Evolutionary conservation across 2,113 vertebrate genomes (phyloP).

Genomic region (Melanostigma gelatinosum): DNA sequence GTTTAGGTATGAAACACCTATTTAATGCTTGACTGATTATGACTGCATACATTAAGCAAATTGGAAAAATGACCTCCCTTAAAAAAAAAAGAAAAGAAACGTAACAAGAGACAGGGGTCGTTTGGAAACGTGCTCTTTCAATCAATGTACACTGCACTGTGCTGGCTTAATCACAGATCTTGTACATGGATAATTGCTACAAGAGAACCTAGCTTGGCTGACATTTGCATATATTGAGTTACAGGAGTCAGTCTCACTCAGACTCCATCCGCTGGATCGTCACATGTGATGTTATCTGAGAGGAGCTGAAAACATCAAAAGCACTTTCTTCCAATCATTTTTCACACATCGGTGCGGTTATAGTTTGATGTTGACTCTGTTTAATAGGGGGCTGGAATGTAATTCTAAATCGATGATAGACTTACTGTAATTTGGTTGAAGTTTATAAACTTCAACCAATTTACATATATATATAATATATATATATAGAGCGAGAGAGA

Average conservation of each 20-base stretch:
- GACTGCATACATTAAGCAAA: slow-evolving; percentile 25
- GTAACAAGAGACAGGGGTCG: slow-evolving; percentile 58
- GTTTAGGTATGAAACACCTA: slow-evolving; percentile 22
- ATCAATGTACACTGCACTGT: slow-evolving; percentile 69
- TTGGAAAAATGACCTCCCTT: slow-evolving; percentile 34
- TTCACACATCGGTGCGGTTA: slow-evolving; percentile 34
- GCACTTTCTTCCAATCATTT: slow-evolving; percentile 33
- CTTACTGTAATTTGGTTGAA: slow-evolving; percentile 7
- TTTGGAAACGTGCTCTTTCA: slow-evolving; percentile 61
- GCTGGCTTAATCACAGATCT: slow-evolving; percentile 77
- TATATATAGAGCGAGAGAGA: too few species aligned
- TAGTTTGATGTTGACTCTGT: slow-evolving; percentile 37
- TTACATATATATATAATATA: too few species aligned
- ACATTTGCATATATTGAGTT: slow-evolving; percentile 82
- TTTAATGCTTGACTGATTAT: slow-evolving; percentile 44
- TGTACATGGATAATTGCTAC: slow-evolving; percentile 77
- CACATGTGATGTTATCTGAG: slow-evolving; percentile 56
- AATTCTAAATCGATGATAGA: slow-evolving; percentile 21
- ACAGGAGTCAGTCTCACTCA: slow-evolving; percentile 73
- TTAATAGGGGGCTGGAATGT: slow-evolving; percentile 17
- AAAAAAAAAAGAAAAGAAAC: slow-evolving; percentile 27
- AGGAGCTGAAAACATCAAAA: slow-evolving; percentile 53
- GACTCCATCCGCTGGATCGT: slow-evolving; percentile 54
- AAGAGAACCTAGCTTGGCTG: slow-evolving; percentile 69
- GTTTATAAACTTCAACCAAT: not conserved